Conservation (phyloP, 2,888 invertebrate species). For the Pachliopta kotzebuea region DNA sequence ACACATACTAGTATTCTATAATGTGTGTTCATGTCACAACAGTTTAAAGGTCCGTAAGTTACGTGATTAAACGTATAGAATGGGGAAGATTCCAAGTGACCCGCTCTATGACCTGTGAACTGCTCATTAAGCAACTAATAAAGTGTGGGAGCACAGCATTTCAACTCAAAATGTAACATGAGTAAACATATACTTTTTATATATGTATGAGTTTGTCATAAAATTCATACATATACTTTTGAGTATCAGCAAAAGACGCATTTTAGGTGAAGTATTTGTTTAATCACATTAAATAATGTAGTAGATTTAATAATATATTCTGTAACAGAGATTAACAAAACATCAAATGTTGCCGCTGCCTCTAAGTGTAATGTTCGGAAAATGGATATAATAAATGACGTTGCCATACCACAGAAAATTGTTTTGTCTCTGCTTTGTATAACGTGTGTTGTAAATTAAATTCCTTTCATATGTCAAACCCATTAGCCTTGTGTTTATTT, state of each 20-base stretch:
- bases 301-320: not conserved
- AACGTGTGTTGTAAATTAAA: conserved; percentile 28
- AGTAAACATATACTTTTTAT: too few relatives aligned
- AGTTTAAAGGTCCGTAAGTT: conserved; percentile 19
- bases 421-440: conserved; percentile 24
- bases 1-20: not conserved
- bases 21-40: conserved; percentile 1
- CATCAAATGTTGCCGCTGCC: conserved; percentile 6
- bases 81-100: conserved; percentile 26
- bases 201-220: too few relatives aligned
- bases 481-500: conserved; percentile 29
- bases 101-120: conserved; percentile 29
- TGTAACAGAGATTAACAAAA: conserved; percentile 2
- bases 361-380: conserved; percentile 9
- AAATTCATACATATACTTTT: too few relatives aligned
- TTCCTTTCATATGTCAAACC: conserved; percentile 30
- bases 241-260: not conserved
- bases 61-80: conserved; percentile 25
- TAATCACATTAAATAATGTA: not conserved
- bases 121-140: conserved; percentile 26
- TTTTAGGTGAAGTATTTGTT: not conserved
- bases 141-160: conserved; percentile 26
- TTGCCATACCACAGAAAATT: conserved; percentile 16
- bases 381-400: conserved; percentile 18
- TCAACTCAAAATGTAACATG: conserved; percentile 21